phyloP scores from a whole-genome alignment of 1,140 invertebrate species.

The Macrocentrus cingulum region DNA sequence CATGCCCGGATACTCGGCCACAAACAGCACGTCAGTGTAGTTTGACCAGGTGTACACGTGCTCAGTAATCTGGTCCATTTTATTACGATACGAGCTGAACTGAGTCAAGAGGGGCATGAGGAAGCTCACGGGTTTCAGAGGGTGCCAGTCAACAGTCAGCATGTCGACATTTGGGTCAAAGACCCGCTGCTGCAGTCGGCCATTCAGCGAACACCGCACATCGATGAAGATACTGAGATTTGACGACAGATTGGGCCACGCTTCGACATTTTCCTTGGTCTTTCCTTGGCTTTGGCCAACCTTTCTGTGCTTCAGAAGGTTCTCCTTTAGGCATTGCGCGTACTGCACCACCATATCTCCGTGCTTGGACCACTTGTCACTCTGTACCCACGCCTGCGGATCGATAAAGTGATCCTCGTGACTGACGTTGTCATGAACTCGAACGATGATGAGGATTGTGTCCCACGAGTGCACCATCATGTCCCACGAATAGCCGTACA shows the following conservation, averaged over 20 bases:
- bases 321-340: conserved; percentile 71
- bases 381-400: conserved; percentile 73
- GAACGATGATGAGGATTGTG: conserved; percentile 74
- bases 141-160: conserved; percentile 76
- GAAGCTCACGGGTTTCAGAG: conserved; percentile 71
- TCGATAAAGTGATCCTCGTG: conserved; percentile 73
- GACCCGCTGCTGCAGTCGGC: conserved; percentile 85
- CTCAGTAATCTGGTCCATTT: conserved; percentile 67
- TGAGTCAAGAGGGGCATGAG: conserved; percentile 78
- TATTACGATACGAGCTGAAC: conserved; percentile 67
- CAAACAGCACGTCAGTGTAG: conserved; percentile 77
- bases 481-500: conserved; percentile 96
- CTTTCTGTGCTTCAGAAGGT: conserved; percentile 35
- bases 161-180: conserved; percentile 81
- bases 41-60: conserved; percentile 72
- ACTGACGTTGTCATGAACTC: conserved; percentile 73
- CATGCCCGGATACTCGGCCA: conserved; percentile 87
- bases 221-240: conserved; percentile 78
- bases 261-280: conserved; percentile 7
- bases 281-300: conserved; percentile 6
- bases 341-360: conserved; percentile 87
- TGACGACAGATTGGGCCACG: conserved; percentile 39
- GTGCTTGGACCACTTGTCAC: conserved; percentile 81
- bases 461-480: conserved; percentile 96
- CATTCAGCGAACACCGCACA: conserved; percentile 89